phyloP scores from a whole-genome alignment of 1,140 invertebrate genomes.

The Sinella curviseta region DNA sequence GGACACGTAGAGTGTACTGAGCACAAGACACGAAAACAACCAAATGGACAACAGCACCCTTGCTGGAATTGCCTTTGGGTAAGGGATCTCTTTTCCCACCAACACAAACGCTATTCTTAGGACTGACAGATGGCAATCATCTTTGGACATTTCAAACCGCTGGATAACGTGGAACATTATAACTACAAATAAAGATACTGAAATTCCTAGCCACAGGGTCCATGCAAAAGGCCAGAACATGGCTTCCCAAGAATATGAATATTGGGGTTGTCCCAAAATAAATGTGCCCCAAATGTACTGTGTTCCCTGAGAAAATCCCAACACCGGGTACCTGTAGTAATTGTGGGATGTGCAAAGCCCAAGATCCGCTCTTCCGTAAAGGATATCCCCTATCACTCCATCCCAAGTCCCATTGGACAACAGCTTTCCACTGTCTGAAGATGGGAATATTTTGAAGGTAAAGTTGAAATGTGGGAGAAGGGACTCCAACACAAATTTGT shows the following conservation, averaged over 20 bases:
- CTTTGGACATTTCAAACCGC: background rate
- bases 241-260: background rate
- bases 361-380: background rate
- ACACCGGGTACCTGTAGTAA: background rate
- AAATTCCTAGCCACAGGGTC: background rate
- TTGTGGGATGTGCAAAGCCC: background rate
- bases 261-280: background rate
- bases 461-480: background rate
- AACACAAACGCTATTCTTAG: background rate
- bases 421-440: background rate
- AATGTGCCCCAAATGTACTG: background rate
- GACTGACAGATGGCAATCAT: background rate
- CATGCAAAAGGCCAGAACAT: constrained; percentile 6
- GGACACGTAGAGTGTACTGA: background rate
- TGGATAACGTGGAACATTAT: background rate
- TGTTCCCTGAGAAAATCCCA: background rate
- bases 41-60: background rate
- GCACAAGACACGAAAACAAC: background rate
- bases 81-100: background rate
- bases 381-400: constrained; percentile 5
- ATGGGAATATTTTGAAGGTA: background rate
- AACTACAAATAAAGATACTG: background rate
- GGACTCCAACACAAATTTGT: background rate
- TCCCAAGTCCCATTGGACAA: background rate
- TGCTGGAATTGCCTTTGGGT: background rate